These are phyloP conservation scores for Osmoderma eremita DNA, from an alignment of 2,888 invertebrate genomes.

Conservation along the genomic window DNA sequence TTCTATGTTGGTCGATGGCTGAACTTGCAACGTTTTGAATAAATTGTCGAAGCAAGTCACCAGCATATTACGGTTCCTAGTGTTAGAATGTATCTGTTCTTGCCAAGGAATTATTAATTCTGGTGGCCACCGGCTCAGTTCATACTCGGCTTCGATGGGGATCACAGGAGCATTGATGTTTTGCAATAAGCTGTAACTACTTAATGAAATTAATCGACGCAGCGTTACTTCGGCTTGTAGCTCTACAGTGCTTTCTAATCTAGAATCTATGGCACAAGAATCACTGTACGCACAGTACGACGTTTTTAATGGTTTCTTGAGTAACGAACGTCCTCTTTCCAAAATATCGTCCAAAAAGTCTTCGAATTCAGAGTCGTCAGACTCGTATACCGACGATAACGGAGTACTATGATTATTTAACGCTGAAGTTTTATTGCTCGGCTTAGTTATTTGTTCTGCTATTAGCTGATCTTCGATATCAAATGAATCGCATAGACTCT, in stretches of 20 bases:
- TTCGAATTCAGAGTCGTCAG: constrained; percentile 84
- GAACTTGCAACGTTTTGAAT: constrained; percentile 74
- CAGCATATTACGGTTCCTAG: constrained; percentile 70
- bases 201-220: constrained; percentile 65
- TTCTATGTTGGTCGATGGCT: constrained; percentile 81
- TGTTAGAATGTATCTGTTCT: constrained; percentile 62
- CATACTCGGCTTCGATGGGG: constrained; percentile 60
- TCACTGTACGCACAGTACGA: constrained; percentile 54
- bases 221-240: constrained; percentile 80
- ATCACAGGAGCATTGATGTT: constrained; percentile 59
- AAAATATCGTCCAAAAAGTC: constrained; percentile 78
- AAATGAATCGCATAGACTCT: constrained; percentile 54
- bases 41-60: constrained; percentile 76
- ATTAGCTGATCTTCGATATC: constrained; percentile 54
- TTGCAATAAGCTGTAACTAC: constrained; percentile 56
- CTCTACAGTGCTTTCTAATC: constrained; percentile 83
- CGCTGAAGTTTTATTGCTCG: constrained; percentile 22
- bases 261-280: constrained; percentile 78
- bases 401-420: constrained; percentile 62
- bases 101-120: constrained; percentile 65
- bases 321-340: constrained; percentile 70
- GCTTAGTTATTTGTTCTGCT: constrained; percentile 47
- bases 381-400: constrained; percentile 78
- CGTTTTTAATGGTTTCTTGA: constrained; percentile 56
- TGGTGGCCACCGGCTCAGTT: constrained; percentile 64